A percentile compares a stretch with the other conserved stretches of the same genome.
Evolutionary conservation across 2,888 invertebrate genomes (phyloP).

Genomic region (Noctua fimbriata): DNA sequence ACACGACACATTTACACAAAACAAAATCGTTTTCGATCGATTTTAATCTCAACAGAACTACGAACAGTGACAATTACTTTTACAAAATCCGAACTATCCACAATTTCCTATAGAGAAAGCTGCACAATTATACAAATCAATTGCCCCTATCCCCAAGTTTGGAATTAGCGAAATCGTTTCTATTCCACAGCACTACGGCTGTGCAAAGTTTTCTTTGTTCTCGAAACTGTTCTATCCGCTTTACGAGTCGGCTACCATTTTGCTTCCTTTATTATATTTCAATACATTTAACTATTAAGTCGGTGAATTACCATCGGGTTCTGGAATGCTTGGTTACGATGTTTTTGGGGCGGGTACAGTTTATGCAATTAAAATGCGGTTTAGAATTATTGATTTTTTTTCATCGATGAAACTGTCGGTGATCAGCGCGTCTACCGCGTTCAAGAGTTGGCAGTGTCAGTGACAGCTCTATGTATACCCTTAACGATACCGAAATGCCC

Average conservation of each 20-base stretch:
- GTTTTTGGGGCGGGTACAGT: not conserved
- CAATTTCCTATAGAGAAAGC: constrained; percentile 19
- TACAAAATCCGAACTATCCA: constrained; percentile 10
- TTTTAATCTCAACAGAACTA: not conserved
- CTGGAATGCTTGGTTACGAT: not conserved
- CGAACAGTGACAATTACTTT: constrained; percentile 1
- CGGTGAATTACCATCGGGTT: constrained; percentile 20
- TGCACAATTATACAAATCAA: constrained; percentile 59
- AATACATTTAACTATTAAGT: constrained; percentile 57
- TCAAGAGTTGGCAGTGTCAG: not conserved
- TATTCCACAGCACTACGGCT: constrained; percentile 37
- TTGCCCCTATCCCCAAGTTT: constrained; percentile 56
- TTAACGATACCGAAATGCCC: too few species aligned
- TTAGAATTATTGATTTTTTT: not conserved
- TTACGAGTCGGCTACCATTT: constrained; percentile 50
- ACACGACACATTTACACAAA: not conserved
- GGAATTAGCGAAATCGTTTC: constrained; percentile 61
- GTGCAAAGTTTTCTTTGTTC: constrained; percentile 63
- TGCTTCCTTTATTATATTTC: constrained; percentile 58
- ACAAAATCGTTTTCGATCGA: too few species aligned
- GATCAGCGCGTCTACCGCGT: not conserved
- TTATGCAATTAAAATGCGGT: not conserved
- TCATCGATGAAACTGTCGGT: not conserved
- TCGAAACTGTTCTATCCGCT: constrained; percentile 52
- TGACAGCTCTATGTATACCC: too few species aligned